A percentile compares a stretch with the other conserved stretches of the same genome.
Conservation (phyloP, 2,113 vertebrate species). For the Labeo catla region DNA sequence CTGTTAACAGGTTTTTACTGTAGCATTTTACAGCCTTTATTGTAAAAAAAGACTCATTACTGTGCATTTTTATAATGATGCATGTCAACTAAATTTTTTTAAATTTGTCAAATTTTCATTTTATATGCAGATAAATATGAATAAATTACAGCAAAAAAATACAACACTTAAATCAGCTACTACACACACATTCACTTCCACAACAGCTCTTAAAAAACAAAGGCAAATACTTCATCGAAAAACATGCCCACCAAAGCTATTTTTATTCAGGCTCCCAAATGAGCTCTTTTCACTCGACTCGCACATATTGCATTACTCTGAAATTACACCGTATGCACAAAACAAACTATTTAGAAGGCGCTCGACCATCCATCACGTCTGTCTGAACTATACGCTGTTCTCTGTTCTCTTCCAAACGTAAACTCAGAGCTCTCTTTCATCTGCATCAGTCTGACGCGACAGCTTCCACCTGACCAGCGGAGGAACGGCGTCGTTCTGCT, state of each 20-base stretch:
- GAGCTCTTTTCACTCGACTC: conserved; percentile 8
- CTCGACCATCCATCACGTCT: conserved; percentile 17
- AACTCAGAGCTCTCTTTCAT: not conserved
- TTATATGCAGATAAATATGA: no score
- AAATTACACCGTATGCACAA: conserved; percentile 25
- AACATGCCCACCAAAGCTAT: not conserved
- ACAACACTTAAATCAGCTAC: no score
- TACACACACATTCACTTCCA: not conserved
- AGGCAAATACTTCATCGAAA: not conserved
- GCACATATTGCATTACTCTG: conserved; percentile 10
- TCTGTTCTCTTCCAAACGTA: not conserved
- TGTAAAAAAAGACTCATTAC: no score
- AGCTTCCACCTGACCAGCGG: not conserved
- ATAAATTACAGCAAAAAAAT: no score
- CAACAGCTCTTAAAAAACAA: not conserved
- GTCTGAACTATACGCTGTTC: not conserved
- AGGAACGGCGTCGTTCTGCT: conserved; percentile 24
- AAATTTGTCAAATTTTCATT: no score
- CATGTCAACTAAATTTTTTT: no score
- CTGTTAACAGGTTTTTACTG: no score
- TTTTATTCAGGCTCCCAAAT: conserved; percentile 27
- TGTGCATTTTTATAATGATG: no score
- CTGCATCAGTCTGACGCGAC: not conserved
- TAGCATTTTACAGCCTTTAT: no score
- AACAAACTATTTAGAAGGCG: conserved; percentile 11